Evolutionary conservation across 2,888 invertebrate genomes (phyloP).

Genomic region (Mechanitis messenoides): DNA sequence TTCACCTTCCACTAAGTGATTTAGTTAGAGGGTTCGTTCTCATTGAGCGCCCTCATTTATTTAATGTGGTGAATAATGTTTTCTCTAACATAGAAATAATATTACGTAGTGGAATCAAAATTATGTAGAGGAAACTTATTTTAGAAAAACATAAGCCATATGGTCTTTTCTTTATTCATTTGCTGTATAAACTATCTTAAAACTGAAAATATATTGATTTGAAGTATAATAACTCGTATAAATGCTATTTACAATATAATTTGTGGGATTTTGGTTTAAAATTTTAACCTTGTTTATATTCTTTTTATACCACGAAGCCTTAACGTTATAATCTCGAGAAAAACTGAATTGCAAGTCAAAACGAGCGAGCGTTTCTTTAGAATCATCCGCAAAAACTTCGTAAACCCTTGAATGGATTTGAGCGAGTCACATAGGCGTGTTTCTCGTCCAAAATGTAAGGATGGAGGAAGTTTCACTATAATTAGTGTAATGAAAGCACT

Average conservation of each 20-base stretch:
- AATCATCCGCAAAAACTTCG: slow-evolving; percentile 1
- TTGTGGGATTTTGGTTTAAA: no score
- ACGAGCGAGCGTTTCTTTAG: neutral
- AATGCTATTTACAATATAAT: no score
- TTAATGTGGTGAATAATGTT: slow-evolving; percentile 21
- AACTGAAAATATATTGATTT: neutral
- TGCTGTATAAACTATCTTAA: neutral
- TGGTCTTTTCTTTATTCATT: no score
- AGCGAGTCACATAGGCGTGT: slow-evolving; percentile 9
- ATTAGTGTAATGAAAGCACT: slow-evolving; percentile 25
- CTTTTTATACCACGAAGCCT: neutral
- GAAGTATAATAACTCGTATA: no score
- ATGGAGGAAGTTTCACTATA: slow-evolving; percentile 24
- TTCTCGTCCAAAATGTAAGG: slow-evolving; percentile 17
- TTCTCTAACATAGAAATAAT: slow-evolving; percentile 14
- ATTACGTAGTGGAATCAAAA: neutral
- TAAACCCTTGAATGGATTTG: slow-evolving; percentile 7
- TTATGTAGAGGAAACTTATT: neutral
- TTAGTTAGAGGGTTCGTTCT: slow-evolving; percentile 29
- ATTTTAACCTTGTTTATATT: neutral
- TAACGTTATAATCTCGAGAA: neutral
- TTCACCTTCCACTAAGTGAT: slow-evolving; percentile 39
- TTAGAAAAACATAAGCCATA: neutral
- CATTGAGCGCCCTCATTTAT: slow-evolving; percentile 21
- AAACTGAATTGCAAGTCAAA: neutral